These are phyloP conservation scores for Procambarus clarkii DNA, from an alignment of 1,140 invertebrate genomes.

Conservation along the genomic window DNA sequence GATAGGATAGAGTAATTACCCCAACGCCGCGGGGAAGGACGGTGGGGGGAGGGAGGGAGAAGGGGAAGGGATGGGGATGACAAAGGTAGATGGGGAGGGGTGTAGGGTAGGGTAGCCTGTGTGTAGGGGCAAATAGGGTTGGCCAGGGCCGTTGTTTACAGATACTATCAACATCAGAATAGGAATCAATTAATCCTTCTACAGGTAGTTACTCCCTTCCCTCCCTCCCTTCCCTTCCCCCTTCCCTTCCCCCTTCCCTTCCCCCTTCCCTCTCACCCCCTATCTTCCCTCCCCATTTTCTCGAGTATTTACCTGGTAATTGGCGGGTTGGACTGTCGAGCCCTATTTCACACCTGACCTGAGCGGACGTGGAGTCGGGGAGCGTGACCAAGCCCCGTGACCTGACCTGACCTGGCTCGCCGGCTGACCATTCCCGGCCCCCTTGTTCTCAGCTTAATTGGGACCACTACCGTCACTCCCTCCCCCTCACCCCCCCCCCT, in stretches of 20 bases:
- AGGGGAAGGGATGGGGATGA: neutral
- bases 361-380: slow-evolving; percentile 13
- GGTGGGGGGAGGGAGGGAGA: neutral
- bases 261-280: neutral
- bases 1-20: too few relatives aligned
- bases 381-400: neutral
- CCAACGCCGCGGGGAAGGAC: neutral
- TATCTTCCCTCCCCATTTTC: too few relatives aligned
- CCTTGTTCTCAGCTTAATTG: too few relatives aligned
- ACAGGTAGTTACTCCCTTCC: neutral
- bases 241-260: neutral
- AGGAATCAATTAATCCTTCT: slow-evolving; percentile 15
- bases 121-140: too few relatives aligned
- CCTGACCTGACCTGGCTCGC: slow-evolving; percentile 6
- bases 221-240: neutral
- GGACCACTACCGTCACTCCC: too few relatives aligned
- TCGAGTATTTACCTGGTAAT: slow-evolving; percentile 5
- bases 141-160: slow-evolving; percentile 10
- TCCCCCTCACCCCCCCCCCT: too few relatives aligned
- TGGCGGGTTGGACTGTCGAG: slow-evolving; percentile 23
- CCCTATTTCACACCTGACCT: slow-evolving; percentile 50
- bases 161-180: slow-evolving; percentile 10
- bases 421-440: too few relatives aligned
- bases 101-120: neutral
- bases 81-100: neutral